Evolutionary conservation across 2,113 vertebrate species (phyloP).

Genomic region (Ornithorhynchus anatinus): DNA sequence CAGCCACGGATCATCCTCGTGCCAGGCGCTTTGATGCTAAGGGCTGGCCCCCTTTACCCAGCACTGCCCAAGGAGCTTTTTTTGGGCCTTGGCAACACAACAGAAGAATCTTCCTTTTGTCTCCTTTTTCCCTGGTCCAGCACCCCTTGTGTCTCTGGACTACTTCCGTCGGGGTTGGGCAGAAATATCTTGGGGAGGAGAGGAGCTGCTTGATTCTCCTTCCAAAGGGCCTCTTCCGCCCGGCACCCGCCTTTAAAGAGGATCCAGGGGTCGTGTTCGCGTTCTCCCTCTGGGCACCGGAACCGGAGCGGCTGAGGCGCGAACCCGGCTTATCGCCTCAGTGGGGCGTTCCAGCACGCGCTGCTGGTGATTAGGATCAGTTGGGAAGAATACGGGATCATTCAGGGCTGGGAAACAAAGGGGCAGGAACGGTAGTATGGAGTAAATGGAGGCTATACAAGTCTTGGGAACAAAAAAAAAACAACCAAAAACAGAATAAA

Average conservation of each 20-base stretch:
- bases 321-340: neutral
- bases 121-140: neutral
- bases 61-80: neutral
- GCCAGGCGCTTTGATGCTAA: neutral
- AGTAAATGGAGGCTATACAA: conserved; percentile 34
- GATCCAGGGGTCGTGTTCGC: too few relatives aligned
- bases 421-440: conserved; percentile 30
- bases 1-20: neutral
- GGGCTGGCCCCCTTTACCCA: neutral
- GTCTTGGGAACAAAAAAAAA: conserved; percentile 8
- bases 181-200: neutral
- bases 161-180: neutral
- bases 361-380: conserved; percentile 3
- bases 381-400: conserved; percentile 19
- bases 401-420: conserved; percentile 39
- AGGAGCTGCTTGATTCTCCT: neutral
- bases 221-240: neutral
- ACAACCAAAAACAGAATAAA: neutral
- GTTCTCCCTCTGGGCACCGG: neutral
- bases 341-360: neutral
- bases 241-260: neutral
- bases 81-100: neutral
- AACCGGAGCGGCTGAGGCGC: neutral
- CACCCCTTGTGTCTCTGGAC: neutral
- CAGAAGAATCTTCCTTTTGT: neutral